A percentile compares a stretch with the other conserved stretches of the same genome.
Conservation (phyloP, 2,797 vertebrate species). For the Anabas testudineus region DNA sequence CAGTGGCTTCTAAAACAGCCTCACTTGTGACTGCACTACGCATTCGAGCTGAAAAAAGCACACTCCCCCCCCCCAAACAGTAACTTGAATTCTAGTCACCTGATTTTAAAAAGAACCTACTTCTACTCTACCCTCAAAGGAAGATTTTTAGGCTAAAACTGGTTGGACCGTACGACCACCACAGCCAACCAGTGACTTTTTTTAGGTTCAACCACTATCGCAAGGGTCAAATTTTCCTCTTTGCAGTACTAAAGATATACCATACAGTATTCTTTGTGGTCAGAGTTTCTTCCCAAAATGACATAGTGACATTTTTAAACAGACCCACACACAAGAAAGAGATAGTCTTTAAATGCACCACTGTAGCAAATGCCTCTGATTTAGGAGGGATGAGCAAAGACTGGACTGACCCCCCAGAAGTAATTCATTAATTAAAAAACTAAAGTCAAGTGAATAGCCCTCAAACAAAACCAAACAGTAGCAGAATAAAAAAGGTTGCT, state of each 20-base stretch:
- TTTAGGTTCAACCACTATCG: slow-evolving; percentile 38
- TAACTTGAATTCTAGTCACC: slow-evolving; percentile 29
- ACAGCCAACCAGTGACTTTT: slow-evolving; percentile 49
- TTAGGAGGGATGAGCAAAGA: slow-evolving; percentile 32
- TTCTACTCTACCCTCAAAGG: slow-evolving; percentile 46
- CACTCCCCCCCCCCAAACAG: slow-evolving; percentile 1
- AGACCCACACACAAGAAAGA: slow-evolving; percentile 26
- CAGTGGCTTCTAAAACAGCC: slow-evolving; percentile 51
- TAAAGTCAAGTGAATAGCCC: slow-evolving; percentile 47
- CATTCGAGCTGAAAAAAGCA: slow-evolving; percentile 58
- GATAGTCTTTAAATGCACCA: slow-evolving; percentile 65
- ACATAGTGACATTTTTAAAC: slow-evolving; percentile 62
- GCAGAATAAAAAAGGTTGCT: slow-evolving; percentile 28
- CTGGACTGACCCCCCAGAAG: slow-evolving; percentile 32
- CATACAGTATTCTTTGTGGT: slow-evolving; percentile 51
- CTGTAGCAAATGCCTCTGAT: slow-evolving; percentile 66
- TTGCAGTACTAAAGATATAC: slow-evolving; percentile 48
- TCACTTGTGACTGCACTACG: slow-evolving; percentile 48
- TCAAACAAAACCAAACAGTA: slow-evolving; percentile 39
- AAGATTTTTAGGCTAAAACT: slow-evolving; percentile 26
- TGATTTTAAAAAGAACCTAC: slow-evolving; percentile 43
- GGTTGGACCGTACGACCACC: slow-evolving; percentile 25
- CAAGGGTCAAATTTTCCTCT: slow-evolving; percentile 48
- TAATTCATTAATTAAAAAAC: slow-evolving; percentile 15
- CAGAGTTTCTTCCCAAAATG: slow-evolving; percentile 57